Conservation (phyloP, 2,113 vertebrate genomes). For the Alaudala cheleensis region DNA sequence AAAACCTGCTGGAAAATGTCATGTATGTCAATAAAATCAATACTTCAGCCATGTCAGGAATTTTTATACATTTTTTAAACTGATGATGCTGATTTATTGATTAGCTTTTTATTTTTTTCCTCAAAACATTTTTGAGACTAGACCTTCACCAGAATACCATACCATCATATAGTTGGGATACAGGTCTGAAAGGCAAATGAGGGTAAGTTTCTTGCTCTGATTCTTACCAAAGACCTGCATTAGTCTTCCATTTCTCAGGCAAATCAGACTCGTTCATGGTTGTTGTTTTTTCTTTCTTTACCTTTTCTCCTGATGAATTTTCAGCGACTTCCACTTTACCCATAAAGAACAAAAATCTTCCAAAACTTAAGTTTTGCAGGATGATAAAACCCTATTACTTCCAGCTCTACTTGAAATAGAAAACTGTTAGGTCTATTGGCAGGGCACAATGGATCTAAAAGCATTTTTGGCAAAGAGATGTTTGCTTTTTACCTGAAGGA, state of each 20-base stretch:
- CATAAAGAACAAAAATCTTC: neutral
- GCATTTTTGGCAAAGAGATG: slow-evolving; percentile 42
- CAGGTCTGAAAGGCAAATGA: neutral
- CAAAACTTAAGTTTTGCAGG: slow-evolving; percentile 1
- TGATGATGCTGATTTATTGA: neutral
- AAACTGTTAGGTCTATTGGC: slow-evolving; percentile 9
- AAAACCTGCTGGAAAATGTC: slow-evolving; percentile 3
- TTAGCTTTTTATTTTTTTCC: neutral
- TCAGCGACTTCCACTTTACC: neutral
- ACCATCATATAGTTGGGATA: neutral
- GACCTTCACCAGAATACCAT: neutral
- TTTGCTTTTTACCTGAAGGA: slow-evolving; percentile 59
- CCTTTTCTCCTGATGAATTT: neutral
- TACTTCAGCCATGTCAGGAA: neutral
- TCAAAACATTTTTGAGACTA: neutral
- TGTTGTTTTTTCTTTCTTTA: neutral
- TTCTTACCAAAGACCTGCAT: neutral
- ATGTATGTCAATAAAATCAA: slow-evolving; percentile 1
- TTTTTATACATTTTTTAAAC: neutral
- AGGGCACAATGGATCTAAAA: slow-evolving; percentile 30
- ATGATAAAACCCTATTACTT: slow-evolving; percentile 4
- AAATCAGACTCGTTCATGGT: neutral
- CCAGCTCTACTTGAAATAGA: slow-evolving; percentile 30
- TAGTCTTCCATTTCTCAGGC: neutral
- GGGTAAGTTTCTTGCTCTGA: neutral